Base-by-base conservation (phyloP, 2,797 vertebrate species). In the Alcedo quadribrachys region DNA sequence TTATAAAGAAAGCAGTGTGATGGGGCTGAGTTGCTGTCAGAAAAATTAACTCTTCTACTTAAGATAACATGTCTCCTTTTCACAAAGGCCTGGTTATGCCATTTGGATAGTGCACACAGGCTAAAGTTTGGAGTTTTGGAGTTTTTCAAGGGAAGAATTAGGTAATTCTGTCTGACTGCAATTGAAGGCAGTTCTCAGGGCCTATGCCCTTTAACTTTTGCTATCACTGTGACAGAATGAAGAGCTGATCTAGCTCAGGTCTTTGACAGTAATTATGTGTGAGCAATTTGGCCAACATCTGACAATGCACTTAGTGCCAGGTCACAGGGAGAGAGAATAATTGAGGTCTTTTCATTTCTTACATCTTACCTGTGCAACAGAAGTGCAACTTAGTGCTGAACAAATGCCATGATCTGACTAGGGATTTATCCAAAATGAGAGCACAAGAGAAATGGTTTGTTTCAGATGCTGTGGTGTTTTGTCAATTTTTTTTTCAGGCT, bases 231-330 rank as follows among this genome's bases (percentile, higher is more conserved):
- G 69, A 69, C 20, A 53, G 75, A 90, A 83, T 87, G 87, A 90
- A 94, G 58, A 85, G 86, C 79, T 90, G 81, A 92, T 76, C 43
- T 70, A 67, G 69, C 79, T 81, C 75, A 58, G 68, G 50, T 80
- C 57, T 82, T 90, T 86, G 95, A 91, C 87, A 58, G 62, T 77
- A 90, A 94, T 89, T 69, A 43, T 1, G 4, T 0, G 0, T 92
- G 94, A 89, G 66, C 62, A 37, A 69, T 70, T 94, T 90, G 84
- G 81, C 79, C 70, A 75, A 71, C 68, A 87, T 79, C 79, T 93
- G 54, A 43, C 46, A n/a, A 35, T 90, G 63, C 12, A 8, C 55
- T 87, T 69, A 37, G 25, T 89, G 81, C 60, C 84, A 73, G 66
- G 60, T 90, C 73, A 69, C 7, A 2, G n/a, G 51, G 81, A 71